Base-by-base conservation (phyloP, 2,113 vertebrate species). In the Solea senegalensis region DNA sequence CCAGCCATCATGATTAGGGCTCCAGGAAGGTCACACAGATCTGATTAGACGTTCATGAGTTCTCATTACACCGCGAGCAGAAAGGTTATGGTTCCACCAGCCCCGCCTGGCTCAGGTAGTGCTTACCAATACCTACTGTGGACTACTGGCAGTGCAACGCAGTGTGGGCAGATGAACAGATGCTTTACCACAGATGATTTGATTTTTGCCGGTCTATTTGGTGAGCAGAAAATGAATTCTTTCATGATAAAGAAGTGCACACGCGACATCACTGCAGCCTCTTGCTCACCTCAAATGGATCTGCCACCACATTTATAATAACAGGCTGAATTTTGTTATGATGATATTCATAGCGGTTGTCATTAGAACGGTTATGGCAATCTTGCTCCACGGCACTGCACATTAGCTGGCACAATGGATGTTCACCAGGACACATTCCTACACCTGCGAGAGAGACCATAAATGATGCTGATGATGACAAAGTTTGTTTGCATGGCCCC, bases 1-100 rank as follows among this genome's bases (percentile, higher is more conserved):
- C 85, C 78, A 88, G 90, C 90, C 75, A 88, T 91, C 88, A 84
- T 77, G 90, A 88, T 92, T 87, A 90, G 80, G 60, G 84, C 81
- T 78, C 14, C 49, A 66, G 85, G 85, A 92, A 90, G 92, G 91
- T 89, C 90, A 84, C 80, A 65, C 79, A 86, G 86, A 87, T 92
- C 85, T 83, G 91, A 94, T 93, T 91, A 92, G 86, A 85, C 66
- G 74, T 82, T 89, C 77, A 75, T 85, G 86, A 89, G 86, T 90
- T 90, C 89, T 91, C 84, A 90, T 87, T 90, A 86, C 81, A 82
- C 78, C 67, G 59, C 9, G 52, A 65, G 85, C 69, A 66, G 73
- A 77, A 80, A 85, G 88, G 86, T 84, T 78, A 87, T 45, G 77
- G 59, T 78, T 80, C 75, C 81, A 78, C 82, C 28, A n/a, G 74